Evolutionary conservation across 2,797 vertebrate genomes (phyloP).

Genomic region (Nasua narica): DNA sequence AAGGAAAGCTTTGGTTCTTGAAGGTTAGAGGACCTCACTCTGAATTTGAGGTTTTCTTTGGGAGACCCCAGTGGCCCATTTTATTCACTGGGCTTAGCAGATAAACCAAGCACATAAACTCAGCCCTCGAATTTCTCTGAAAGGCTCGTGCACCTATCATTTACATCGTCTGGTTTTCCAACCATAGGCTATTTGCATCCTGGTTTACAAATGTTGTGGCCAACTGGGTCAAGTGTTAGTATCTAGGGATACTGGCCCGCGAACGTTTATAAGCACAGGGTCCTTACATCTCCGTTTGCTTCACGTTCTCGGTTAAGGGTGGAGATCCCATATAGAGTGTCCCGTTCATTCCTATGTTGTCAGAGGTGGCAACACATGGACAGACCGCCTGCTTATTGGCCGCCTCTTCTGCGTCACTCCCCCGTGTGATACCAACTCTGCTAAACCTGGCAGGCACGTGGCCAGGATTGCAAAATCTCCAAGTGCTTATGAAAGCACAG

Average conservation of each 20-base stretch:
- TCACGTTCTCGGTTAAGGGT: background rate
- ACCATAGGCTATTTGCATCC: background rate
- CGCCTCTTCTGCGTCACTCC: background rate
- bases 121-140: background rate
- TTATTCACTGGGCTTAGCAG: background rate
- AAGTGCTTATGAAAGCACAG: slow-evolving; percentile 40
- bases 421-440: background rate
- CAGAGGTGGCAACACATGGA: background rate
- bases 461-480: slow-evolving; percentile 18
- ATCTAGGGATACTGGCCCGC: background rate
- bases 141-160: background rate
- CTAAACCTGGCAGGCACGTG: background rate
- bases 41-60: background rate
- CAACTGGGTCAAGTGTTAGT: background rate
- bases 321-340: background rate
- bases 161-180: background rate
- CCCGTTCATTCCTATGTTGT: background rate
- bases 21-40: background rate
- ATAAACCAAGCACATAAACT: background rate
- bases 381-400: background rate
- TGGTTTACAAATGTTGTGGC: background rate
- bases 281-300: background rate
- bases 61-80: background rate
- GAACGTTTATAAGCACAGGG: background rate
- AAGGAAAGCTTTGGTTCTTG: background rate